A percentile compares a stretch with the other conserved stretches of the same genome.
These are phyloP conservation scores for Ia io DNA, from an alignment of 2,113 vertebrate species.

Conservation along the genomic window DNA sequence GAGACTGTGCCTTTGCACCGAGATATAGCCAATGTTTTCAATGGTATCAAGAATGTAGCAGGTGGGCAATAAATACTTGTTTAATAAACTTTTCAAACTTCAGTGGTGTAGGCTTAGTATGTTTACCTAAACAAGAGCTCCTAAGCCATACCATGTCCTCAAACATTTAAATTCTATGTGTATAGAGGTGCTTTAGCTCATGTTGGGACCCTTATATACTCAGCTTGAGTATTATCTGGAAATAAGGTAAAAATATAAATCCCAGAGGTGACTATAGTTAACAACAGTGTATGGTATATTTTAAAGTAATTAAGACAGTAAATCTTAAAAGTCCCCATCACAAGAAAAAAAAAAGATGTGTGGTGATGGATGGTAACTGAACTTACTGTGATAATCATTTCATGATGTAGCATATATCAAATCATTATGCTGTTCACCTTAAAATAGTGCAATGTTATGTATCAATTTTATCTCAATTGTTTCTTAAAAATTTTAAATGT, in stretches of 20 bases:
- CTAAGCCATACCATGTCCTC: not conserved
- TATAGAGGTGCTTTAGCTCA: not conserved
- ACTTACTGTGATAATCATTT: not conserved
- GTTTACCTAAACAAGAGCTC: not conserved
- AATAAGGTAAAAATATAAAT: not conserved
- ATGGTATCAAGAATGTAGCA: not conserved
- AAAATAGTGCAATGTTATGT: not conserved
- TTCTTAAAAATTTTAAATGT: not conserved
- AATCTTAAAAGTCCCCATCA: not conserved
- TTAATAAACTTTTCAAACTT: not conserved
- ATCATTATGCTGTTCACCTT: not conserved
- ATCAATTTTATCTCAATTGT: not conserved
- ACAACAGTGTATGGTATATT: not conserved
- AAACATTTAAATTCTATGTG: not conserved
- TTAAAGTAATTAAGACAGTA: not conserved
- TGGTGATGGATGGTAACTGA: not conserved
- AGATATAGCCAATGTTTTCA: not conserved
- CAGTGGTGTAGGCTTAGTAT: not conserved
- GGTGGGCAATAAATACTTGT: not conserved
- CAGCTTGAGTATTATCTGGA: not conserved
- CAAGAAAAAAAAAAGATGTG: not conserved
- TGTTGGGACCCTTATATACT: not conserved
- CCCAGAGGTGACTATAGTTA: not conserved
- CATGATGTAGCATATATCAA: not conserved
- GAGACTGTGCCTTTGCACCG: not conserved